Base-by-base conservation (phyloP, 2,888 invertebrate genomes). In the Alsophila aescularia region DNA sequence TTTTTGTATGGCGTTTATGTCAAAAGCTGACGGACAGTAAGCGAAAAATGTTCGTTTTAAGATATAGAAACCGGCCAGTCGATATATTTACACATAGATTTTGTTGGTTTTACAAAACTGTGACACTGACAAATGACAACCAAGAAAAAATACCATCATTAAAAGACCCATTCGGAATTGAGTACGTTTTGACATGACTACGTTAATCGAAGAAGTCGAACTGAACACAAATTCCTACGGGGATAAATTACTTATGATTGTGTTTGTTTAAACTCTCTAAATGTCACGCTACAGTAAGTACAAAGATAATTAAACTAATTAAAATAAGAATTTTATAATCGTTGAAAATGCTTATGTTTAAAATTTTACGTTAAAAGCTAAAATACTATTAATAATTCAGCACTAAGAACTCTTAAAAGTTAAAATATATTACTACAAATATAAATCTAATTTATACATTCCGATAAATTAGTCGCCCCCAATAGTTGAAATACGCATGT, bases 141-240 rank as follows among this genome's bases (percentile, higher is more conserved):
- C n/a, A 15, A 37, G 29, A 21, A 18, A 29, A 24, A n/a, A 15
- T 37, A 14, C 10, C 10, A 29, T 29, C 27, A 36, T 12, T 42
- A 16, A 3, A 14, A 18, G 18, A 5, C 21, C 24, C 24, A 43
- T 21, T 15, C 27, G 44, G 16, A 15, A 24, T 27, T 36, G 44
- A 24, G 2, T n/a, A 29, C 29, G 10, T 24, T 35, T 27, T 16
- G 10, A 31, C 14, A 43, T 8, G 39, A 37, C 18, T 14, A 8
- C 14, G 42, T 29, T 43, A 32, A 44, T 44, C 34, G 35, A 44
- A 44, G 35, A 44, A 44, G 43, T 44, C 21, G 16, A 44, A 44
- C 3, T 18, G 4, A 32, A 43, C 21, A 18, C 35, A 24, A 29
- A 16, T n/a, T 10, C 16, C 8, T 2, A n/a, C 9, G 18, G 18